Evolutionary conservation across 2,113 vertebrate genomes (phyloP), one percentile per base, ranked within the genome.

Genomic region (Rhabdornis inornatus): DNA sequence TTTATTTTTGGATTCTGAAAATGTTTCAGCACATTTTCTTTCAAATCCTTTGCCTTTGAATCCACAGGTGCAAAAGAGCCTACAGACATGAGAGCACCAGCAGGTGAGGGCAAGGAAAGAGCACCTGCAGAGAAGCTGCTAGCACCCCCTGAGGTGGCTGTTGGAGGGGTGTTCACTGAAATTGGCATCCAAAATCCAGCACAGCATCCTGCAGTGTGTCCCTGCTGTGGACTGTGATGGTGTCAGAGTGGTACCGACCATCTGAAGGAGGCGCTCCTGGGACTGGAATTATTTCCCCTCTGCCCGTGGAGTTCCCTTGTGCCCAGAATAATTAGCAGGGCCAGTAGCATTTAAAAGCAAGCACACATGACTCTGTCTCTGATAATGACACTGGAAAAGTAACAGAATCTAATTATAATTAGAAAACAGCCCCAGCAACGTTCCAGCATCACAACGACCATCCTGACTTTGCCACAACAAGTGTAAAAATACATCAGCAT

Each of bases 401-500:
- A 95, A 87, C 70, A 74, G 90, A 92, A 80, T 79, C 88, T 88
- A 90, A 95, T 96, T 97, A 97, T 96, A 96, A 97, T 95, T 90
- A 97, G 95, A 96, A 97, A 95, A 83, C 87, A 87, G 49, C 79
- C 93, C 90, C 94, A 90, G 95, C 94, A 87, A 92, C 1, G 10
- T 95, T 92, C 88, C 92, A 90, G 83, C 84, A 88, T 96, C 96
- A 94, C 95, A 92, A 91, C 65, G 37, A 93, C 92, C 83, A 95
- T 91, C 89, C 95, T 92, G 95, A 90, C 95, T 97, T 90, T 89
- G 84, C 81, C 92, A 96, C 84, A 96, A 96, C 96, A 95, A 92
- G 91, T 95, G 93, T 95, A 97, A 97, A 96, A 97, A 97, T 96
- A 96, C 66, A 95, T 91, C 92, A 61, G 71, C 74, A 35, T 97